phyloP scores from a whole-genome alignment of 2,113 vertebrate genomes.

The Phasianus colchicus region DNA sequence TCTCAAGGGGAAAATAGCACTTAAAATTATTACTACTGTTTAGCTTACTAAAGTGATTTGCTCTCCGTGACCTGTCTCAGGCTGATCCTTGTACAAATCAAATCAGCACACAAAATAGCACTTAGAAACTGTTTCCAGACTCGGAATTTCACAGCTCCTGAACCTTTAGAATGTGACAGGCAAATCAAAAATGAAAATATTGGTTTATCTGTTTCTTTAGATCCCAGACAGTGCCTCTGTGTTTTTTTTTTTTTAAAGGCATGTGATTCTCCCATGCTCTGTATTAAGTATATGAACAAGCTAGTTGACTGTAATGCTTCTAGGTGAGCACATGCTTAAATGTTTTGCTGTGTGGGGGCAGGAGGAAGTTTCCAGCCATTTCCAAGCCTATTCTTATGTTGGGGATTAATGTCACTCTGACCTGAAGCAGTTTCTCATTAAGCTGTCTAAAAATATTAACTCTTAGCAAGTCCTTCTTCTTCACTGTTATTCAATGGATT shows the following conservation, averaged over 20 bases:
- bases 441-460: slow-evolving; percentile 5
- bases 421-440: slow-evolving; percentile 53
- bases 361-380: slow-evolving; percentile 29
- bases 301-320: neutral
- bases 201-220: slow-evolving; percentile 49
- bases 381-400: neutral
- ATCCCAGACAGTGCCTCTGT: slow-evolving; percentile 6
- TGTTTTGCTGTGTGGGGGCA: neutral
- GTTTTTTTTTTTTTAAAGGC: neutral
- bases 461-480: neutral
- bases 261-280: neutral
- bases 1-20: slow-evolving; percentile 77
- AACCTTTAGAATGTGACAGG: slow-evolving; percentile 62
- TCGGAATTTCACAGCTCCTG: slow-evolving; percentile 53
- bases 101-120: slow-evolving; percentile 69
- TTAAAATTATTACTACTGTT: slow-evolving; percentile 79
- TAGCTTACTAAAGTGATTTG: slow-evolving; percentile 77
- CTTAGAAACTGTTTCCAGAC: slow-evolving; percentile 56
- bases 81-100: slow-evolving; percentile 74
- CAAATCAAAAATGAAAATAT: slow-evolving; percentile 36
- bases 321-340: neutral
- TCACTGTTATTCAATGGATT: neutral
- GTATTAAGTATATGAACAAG: neutral
- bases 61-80: slow-evolving; percentile 69
- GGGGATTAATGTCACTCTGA: slow-evolving; percentile 33